Evolutionary conservation across 2,888 invertebrate species (phyloP).

Genomic region (Drosophila meridiana): DNA sequence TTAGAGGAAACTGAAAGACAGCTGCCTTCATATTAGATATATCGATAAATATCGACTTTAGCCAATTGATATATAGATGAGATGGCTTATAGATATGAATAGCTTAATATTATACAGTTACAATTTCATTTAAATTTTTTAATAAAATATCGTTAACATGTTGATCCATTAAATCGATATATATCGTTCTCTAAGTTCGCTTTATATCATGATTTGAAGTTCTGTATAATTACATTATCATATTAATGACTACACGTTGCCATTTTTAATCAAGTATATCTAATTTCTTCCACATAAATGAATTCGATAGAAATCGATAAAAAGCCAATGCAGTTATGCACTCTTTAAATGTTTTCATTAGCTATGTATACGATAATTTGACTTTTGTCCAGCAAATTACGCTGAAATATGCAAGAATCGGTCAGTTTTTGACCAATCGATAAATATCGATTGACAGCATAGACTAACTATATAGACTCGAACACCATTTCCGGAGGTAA

Average conservation of each 20-base stretch:
- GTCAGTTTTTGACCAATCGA: neutral
- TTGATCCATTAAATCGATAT: neutral
- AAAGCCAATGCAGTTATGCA: neutral
- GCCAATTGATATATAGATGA: neutral
- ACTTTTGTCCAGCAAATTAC: neutral
- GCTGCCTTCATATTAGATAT: neutral
- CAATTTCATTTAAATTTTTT: neutral
- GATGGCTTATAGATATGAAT: neutral
- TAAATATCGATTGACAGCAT: neutral
- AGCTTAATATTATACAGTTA: neutral
- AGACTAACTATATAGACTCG: neutral
- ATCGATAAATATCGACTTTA: neutral
- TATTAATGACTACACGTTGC: too few species aligned
- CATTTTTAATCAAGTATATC: neutral
- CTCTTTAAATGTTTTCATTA: neutral
- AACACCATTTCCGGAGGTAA: accelerated
- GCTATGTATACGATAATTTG: neutral
- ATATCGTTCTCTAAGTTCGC: neutral
- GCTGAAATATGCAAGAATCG: neutral
- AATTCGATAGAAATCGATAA: slow-evolving; percentile 6
- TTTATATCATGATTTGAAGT: too few species aligned
- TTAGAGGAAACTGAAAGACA: too few species aligned
- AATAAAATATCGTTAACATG: neutral
- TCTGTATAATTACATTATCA: too few species aligned
- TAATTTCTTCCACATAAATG: accelerated